These are phyloP conservation scores for Teleopsis dalmanni DNA, from an alignment of 1,140 invertebrate genomes.

Conservation along the genomic window DNA sequence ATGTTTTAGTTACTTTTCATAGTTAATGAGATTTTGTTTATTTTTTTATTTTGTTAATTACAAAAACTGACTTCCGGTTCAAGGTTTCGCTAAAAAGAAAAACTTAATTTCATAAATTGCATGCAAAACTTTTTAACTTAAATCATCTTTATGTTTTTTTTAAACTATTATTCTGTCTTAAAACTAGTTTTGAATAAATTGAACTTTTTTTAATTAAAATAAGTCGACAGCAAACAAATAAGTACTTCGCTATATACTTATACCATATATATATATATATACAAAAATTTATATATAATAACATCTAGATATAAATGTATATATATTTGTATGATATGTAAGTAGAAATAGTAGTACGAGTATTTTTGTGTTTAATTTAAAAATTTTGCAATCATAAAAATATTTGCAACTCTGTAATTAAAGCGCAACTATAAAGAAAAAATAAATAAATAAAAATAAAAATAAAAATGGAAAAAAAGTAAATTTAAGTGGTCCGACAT, in stretches of 20 bases:
- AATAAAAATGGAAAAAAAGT: not conserved
- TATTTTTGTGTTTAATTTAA: slow-evolving; percentile 10
- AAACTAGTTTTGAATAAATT: too few species aligned
- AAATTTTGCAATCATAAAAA: slow-evolving; percentile 15
- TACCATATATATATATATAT: not conserved
- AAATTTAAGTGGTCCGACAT: slow-evolving; percentile 1
- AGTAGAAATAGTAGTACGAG: not conserved
- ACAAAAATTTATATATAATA: not conserved
- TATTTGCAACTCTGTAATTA: slow-evolving; percentile 15
- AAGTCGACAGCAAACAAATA: too few species aligned
- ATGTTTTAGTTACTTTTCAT: too few species aligned
- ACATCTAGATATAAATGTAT: not conserved
- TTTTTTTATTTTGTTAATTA: too few species aligned
- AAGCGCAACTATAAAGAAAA: slow-evolving; percentile 6
- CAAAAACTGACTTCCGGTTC: too few species aligned
- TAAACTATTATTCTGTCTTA: too few species aligned
- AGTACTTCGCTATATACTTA: not conserved
- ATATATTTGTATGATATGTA: not conserved
- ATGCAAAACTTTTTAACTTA: too few species aligned
- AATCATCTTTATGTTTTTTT: too few species aligned
- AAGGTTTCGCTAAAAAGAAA: too few species aligned
- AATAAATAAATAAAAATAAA: not conserved
- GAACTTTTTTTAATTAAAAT: too few species aligned
- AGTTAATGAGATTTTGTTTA: too few species aligned
- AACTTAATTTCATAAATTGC: too few species aligned